phyloP scores from a whole-genome alignment of 2,113 vertebrate genomes.

The Meleagris gallopavo region DNA sequence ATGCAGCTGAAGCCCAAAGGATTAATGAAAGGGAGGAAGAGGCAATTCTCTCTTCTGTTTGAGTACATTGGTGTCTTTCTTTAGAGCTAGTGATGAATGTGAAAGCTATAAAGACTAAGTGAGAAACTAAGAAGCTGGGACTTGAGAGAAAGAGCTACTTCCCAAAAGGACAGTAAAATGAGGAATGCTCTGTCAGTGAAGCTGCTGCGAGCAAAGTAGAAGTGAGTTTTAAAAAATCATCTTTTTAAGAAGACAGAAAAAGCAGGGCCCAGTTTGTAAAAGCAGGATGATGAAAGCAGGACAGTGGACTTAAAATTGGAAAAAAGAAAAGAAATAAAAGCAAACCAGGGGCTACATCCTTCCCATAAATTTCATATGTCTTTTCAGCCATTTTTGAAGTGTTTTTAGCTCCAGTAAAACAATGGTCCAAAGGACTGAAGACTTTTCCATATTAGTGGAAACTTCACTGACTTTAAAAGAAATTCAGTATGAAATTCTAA shows the following conservation, averaged over 20 bases:
- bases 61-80: not conserved
- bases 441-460: slow-evolving; percentile 23
- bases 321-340: not conserved
- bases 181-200: not conserved
- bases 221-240: not conserved
- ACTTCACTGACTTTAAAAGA: not conserved
- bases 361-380: not conserved
- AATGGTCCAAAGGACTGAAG: not conserved
- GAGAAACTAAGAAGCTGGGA: not conserved
- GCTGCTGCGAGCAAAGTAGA: not conserved
- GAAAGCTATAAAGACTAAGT: not conserved
- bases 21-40: not conserved
- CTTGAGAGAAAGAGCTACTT: not conserved
- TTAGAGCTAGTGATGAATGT: not conserved
- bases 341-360: not conserved
- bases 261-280: not conserved
- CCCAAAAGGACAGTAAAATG: not conserved
- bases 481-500: not conserved
- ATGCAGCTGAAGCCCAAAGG: not conserved
- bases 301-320: not conserved
- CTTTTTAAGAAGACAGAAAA: not conserved
- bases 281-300: slow-evolving; percentile 3
- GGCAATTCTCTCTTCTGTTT: not conserved
- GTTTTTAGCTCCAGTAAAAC: slow-evolving; percentile 14
- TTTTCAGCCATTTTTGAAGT: slow-evolving; percentile 1